Base-by-base conservation (phyloP, 1,140 invertebrate genomes). In the Antheraea pernyi region DNA sequence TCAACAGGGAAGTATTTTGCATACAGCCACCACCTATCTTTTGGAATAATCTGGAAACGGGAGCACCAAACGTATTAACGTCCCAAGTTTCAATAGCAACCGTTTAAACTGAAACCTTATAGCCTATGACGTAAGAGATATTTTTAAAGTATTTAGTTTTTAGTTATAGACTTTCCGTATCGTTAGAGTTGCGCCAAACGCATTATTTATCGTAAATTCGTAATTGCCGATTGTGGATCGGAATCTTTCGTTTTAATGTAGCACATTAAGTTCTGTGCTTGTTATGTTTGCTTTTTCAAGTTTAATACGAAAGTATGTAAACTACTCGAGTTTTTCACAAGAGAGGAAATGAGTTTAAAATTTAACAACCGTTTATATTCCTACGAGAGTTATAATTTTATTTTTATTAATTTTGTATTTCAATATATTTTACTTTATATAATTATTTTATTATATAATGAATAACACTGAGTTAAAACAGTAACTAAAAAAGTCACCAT, bases 1-100 rank as follows among this genome's bases (percentile, higher is more conserved):
- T 88, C 82, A 83, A 81, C 83, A 62, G 82, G 86, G 86, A 89
- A 90, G 89, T 88, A 85, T 85, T 90, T 89, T 89, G 85, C 89
- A 89, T 91, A 81, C 83, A 83, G 77, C 79, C 65, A 79, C 80
- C 79, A 89, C 80, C 79, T 87, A 91, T 91, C 89, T 89, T 86
- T 85, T 83, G 80, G 83, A 85, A 83, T 82, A 82, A 91, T 91
- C 89, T 87, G 75, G 69, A 87, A 91, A 91, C 75, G 81, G 75
- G 83, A 85, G 80, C 84, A 83, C 70, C 62, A 67, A 62, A 65
- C 65, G 65, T 58, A 67, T 37, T 74, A 76, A 67, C 48, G 30
- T n/a, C 19, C 13, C 19, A 53, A 0, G 10, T 5, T n/a, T 7
- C 7, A 30, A 19, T 37, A 62, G 6, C 53, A 22, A 18, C n/a